A percentile compares a stretch with the other conserved stretches of the same genome.
Conservation (phyloP, 1,140 invertebrate species). For the Plodia interpunctella region DNA sequence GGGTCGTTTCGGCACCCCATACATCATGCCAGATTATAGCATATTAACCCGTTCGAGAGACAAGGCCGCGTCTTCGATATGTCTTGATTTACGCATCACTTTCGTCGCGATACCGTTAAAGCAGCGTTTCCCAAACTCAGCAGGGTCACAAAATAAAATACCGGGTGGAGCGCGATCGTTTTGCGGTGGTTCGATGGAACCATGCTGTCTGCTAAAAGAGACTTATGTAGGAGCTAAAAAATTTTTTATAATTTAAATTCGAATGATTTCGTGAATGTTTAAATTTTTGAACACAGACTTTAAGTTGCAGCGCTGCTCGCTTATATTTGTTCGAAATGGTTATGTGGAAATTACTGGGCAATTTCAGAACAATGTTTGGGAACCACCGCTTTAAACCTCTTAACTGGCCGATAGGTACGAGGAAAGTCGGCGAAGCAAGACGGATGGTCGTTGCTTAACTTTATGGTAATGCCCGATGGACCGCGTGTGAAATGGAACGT, state of each 20-base stretch:
- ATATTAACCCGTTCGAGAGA: slow-evolving; percentile 9
- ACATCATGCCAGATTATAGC: slow-evolving; percentile 6
- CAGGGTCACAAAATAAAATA: no score
- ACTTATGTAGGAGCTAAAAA: no score
- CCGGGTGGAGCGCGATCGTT: no score
- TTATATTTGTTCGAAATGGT: no score
- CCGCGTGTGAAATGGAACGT: slow-evolving; percentile 37
- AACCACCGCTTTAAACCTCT: slow-evolving; percentile 61
- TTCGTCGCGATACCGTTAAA: slow-evolving; percentile 63
- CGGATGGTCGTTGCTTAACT: slow-evolving; percentile 49
- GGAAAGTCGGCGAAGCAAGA: slow-evolving; percentile 62
- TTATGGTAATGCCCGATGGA: slow-evolving; percentile 30
- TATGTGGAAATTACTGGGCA: no score
- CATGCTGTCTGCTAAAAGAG: no score
- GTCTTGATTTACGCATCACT: slow-evolving; percentile 64
- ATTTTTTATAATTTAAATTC: no score
- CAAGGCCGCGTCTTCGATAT: slow-evolving; percentile 16
- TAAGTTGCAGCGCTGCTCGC: no score
- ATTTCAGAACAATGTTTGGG: slow-evolving; percentile 56
- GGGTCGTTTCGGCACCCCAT: slow-evolving; percentile 5
- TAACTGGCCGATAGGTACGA: slow-evolving; percentile 48
- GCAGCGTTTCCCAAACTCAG: no score
- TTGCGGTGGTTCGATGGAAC: no score
- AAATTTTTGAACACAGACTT: no score
- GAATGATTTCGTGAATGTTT: no score